phyloP scores from a whole-genome alignment of 2,888 invertebrate species.

The Lacanobia oleracea region DNA sequence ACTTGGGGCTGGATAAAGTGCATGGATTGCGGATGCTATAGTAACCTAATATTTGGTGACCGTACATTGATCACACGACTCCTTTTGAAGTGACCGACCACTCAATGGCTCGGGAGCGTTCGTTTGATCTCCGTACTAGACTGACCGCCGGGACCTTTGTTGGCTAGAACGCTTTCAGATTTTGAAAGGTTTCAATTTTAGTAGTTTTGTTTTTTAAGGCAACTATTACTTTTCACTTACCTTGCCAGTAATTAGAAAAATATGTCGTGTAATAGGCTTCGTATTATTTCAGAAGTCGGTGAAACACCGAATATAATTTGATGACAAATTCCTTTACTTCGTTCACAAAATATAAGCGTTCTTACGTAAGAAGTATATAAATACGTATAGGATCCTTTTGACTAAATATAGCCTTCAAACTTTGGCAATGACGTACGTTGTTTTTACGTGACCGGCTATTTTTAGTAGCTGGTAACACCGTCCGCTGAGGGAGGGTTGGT shows the following conservation, averaged over 20 bases:
- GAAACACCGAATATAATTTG: not conserved
- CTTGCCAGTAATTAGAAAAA: too few species aligned
- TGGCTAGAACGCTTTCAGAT: not conserved
- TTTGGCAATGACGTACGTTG: conserved; percentile 13
- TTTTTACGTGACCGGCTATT: conserved; percentile 27
- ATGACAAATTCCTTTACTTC: conserved; percentile 2
- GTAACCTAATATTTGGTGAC: conserved; percentile 4
- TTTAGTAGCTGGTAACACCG: conserved; percentile 32
- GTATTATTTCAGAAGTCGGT: not conserved
- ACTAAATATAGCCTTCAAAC: conserved; percentile 6
- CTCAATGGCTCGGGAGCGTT: conserved; percentile 10
- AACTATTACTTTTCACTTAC: not conserved
- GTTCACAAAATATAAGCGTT: not conserved
- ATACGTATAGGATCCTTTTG: not conserved
- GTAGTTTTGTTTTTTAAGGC: not conserved
- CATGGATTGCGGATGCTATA: not conserved
- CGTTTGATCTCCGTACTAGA: conserved; percentile 29
- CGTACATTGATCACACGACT: conserved; percentile 10
- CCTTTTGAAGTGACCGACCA: conserved; percentile 23
- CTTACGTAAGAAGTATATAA: conserved; percentile 4
- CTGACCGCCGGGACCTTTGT: conserved; percentile 22
- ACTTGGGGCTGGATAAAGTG: not conserved
- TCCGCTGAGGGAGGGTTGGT: conserved; percentile 16
- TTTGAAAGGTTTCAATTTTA: conserved; percentile 12
- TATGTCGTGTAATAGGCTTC: not conserved